Evolutionary conservation across 1,140 invertebrate genomes (phyloP), one percentile per base, ranked within the genome.

Genomic region (Tyrophagus putrescentiae): DNA sequence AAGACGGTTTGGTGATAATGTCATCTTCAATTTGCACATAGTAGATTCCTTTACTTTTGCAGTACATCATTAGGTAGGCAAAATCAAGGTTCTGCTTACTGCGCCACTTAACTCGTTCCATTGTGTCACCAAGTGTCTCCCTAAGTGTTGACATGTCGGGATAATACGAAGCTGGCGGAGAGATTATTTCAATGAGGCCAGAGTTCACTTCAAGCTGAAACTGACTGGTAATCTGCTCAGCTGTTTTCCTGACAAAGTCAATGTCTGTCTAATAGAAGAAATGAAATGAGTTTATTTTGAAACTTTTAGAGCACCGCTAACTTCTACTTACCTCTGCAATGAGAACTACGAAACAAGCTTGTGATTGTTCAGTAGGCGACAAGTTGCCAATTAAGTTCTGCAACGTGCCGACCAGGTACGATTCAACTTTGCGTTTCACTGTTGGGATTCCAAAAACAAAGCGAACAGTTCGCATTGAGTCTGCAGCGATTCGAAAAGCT

Each of bases 61-160:
- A 84, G 70, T 95, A 96, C 63, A 92, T 84, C 93, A 97, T 97
- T 0, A 98, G 75, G 72, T 90, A 97, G 5, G 90, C 84, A 72
- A 87, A 93, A 71, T 98, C 93, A 42, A 94, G 75, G 72, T 96
- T 96, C 72, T 98, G 93, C 70, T 97, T 98, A 1, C 90, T 91
- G 48, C 92, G 76, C 93, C 93, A 97, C 64, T 83, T 65, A 23
- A 95, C 87, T 28, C 92, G 77, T 68, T 94, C 88, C 60, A 80
- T 75, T 3, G 87, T 80, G 72, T 96, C 92, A 0, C 90, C 90
- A 3, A 95, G 75, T 0, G 87, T 93, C 25, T 81, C 76, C 16
- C 79, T 78, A 28, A 92, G 67, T 45, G 70, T 66, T 52, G 72
- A 62, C 57, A 94, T 79, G 70, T 95, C 80, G 0, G 93, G 92